A percentile compares a stretch with the other conserved stretches of the same genome.
phyloP scores from a whole-genome alignment of 2,797 vertebrate genomes.

The Danio kyathit region DNA sequence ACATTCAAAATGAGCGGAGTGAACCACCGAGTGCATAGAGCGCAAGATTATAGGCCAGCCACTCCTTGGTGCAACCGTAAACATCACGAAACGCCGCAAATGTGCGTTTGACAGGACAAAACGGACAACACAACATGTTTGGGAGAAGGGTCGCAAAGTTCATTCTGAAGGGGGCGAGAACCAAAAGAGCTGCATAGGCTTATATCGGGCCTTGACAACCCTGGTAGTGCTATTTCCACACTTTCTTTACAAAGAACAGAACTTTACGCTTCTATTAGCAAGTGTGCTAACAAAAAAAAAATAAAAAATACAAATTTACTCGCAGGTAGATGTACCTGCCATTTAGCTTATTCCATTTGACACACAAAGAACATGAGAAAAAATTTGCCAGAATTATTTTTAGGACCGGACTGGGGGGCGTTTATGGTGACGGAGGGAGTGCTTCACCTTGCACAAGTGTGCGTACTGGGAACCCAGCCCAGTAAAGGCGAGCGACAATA shows the following conservation, averaged over 20 bases:
- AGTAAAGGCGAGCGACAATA: conserved; percentile 67
- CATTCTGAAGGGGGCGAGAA: conserved; percentile 3
- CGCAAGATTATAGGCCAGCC: conserved; percentile 53
- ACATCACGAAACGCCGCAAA: conserved; percentile 28
- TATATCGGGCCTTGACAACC: conserved; percentile 21
- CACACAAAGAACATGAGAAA: conserved; percentile 15
- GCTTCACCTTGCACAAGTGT: conserved; percentile 58
- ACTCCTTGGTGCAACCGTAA: conserved; percentile 32
- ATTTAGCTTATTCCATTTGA: conserved; percentile 72
- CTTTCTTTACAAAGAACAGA: background rate
- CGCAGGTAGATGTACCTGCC: conserved; percentile 59
- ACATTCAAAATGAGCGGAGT: conserved; percentile 50
- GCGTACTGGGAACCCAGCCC: conserved; percentile 82
- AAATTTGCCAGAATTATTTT: conserved; percentile 27
- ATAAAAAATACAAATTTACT: conserved; percentile 15
- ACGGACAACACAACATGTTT: background rate
- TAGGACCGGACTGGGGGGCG: conserved; percentile 43
- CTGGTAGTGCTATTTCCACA: conserved; percentile 31
- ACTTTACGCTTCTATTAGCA: background rate
- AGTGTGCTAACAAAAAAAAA: conserved; percentile 14
- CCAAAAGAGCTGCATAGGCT: conserved; percentile 51
- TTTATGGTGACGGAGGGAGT: conserved; percentile 50
- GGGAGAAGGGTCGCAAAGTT: background rate
- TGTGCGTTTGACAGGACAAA: background rate
- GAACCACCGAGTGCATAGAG: conserved; percentile 68